Percentiles rank a stretch among this genome's conserved stretches.
Evolutionary conservation across 2,888 invertebrate species (phyloP).

Genomic region (Stegophylla sp.): DNA sequence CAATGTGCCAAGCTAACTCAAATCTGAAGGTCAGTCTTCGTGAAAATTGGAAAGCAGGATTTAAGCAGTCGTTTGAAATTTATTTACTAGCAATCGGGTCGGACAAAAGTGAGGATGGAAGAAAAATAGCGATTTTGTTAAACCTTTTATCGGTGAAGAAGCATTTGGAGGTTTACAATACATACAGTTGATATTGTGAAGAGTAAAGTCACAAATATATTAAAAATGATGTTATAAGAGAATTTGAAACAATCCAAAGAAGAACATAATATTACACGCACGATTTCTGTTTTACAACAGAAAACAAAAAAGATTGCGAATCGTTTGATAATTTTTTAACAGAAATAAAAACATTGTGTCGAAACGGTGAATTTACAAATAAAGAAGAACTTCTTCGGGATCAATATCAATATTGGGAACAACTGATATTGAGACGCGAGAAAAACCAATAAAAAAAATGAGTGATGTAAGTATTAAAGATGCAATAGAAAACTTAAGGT

Average conservation of each 20-base stretch:
- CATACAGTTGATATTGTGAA: too few species aligned
- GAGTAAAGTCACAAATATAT: too few species aligned
- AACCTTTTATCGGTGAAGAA: not conserved
- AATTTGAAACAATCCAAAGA: too few species aligned
- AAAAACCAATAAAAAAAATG: not conserved
- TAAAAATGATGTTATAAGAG: too few species aligned
- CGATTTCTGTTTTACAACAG: not conserved
- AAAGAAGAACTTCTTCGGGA: constrained; percentile 11
- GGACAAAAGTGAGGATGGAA: not conserved
- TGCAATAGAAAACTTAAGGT: not conserved
- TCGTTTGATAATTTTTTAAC: constrained; percentile 5
- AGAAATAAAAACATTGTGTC: constrained; percentile 5
- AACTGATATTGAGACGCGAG: not conserved
- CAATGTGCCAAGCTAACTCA: not conserved
- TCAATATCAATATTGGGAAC: not conserved
- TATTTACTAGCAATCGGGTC: not conserved
- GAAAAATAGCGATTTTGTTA: not conserved
- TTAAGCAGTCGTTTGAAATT: not conserved
- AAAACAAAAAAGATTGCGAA: constrained; percentile 3
- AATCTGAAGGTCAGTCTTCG: not conserved
- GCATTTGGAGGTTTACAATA: not conserved
- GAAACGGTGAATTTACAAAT: not conserved
- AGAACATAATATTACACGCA: not conserved
- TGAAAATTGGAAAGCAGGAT: not conserved
- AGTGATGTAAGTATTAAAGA: not conserved